These are phyloP conservation scores for Drosophila nigricruria DNA, from an alignment of 2,888 invertebrate species.

Conservation along the genomic window DNA sequence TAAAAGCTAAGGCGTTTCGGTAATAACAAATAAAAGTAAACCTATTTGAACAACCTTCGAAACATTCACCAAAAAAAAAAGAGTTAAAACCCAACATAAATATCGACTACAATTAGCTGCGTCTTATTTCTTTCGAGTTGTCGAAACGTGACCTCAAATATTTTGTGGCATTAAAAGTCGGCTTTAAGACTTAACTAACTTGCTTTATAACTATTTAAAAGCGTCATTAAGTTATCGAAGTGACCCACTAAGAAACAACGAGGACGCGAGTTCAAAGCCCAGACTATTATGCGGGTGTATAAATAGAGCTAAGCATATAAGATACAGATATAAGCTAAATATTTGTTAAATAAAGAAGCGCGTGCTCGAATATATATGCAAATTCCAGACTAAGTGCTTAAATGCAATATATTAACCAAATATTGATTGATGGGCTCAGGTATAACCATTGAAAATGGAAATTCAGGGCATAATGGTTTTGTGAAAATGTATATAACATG, in stretches of 20 bases:
- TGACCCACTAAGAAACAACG: neutral
- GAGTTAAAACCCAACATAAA: constrained; percentile 6
- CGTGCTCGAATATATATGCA: neutral
- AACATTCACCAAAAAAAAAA: neutral
- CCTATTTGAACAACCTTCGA: constrained; percentile 28
- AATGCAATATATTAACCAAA: neutral
- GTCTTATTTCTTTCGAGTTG: constrained; percentile 1
- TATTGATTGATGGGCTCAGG: constrained; percentile 3
- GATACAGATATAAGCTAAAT: neutral
- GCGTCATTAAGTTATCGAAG: neutral
- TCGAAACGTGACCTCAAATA: constrained; percentile 17
- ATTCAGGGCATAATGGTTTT: neutral
- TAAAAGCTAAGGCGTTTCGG: neutral
- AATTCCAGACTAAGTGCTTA: neutral
- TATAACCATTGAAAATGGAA: neutral
- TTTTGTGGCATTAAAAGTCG: constrained; percentile 15
- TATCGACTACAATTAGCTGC: constrained; percentile 17
- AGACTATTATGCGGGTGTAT: neutral
- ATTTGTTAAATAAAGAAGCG: neutral
- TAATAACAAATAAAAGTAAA: constrained; percentile 2
- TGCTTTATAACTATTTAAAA: neutral
- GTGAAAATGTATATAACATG: neutral
- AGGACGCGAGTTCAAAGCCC: neutral
- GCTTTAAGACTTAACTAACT: constrained; percentile 3
- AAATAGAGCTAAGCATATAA: too few species aligned